Evolutionary conservation across 2,113 vertebrate genomes (phyloP).

Genomic region (Nothobranchius furzeri): DNA sequence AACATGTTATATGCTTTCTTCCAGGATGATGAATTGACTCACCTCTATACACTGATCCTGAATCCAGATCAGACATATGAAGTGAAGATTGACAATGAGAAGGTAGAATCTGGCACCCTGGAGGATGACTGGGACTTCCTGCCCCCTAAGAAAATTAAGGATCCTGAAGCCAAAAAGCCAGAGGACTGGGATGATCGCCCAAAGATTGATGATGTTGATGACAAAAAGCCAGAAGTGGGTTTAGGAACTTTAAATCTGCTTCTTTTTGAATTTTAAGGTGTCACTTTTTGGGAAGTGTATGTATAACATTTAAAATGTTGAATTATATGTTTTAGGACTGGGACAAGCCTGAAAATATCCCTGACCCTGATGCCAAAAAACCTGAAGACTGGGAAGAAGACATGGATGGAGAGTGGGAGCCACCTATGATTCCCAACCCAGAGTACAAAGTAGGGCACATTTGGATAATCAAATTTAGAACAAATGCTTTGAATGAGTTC

Average conservation of each 20-base stretch:
- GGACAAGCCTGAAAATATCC: constrained; percentile 83
- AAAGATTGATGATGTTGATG: constrained; percentile 72
- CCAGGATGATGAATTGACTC: constrained; percentile 84
- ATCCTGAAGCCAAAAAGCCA: constrained; percentile 77
- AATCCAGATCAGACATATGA: constrained; percentile 84
- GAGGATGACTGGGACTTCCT: constrained; percentile 87
- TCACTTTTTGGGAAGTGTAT: background rate
- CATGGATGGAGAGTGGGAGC: constrained; percentile 84
- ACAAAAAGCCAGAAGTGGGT: constrained; percentile 79
- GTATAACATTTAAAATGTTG: no score
- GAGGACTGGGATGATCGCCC: constrained; percentile 78
- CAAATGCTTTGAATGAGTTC: background rate
- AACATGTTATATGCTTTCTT: background rate
- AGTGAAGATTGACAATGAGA: constrained; percentile 83
- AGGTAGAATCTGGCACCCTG: constrained; percentile 81
- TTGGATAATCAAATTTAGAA: background rate
- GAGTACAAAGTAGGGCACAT: constrained; percentile 78
- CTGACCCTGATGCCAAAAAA: constrained; percentile 83
- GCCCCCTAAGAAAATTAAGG: constrained; percentile 79
- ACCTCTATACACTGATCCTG: constrained; percentile 86
- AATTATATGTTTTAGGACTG: constrained; percentile 81
- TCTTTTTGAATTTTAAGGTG: background rate
- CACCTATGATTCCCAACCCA: constrained; percentile 83
- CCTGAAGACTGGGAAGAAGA: constrained; percentile 83
- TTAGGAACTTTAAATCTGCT: background rate